phyloP scores from a whole-genome alignment of 2,888 invertebrate species.

The Ophonus ardosiacus region DNA sequence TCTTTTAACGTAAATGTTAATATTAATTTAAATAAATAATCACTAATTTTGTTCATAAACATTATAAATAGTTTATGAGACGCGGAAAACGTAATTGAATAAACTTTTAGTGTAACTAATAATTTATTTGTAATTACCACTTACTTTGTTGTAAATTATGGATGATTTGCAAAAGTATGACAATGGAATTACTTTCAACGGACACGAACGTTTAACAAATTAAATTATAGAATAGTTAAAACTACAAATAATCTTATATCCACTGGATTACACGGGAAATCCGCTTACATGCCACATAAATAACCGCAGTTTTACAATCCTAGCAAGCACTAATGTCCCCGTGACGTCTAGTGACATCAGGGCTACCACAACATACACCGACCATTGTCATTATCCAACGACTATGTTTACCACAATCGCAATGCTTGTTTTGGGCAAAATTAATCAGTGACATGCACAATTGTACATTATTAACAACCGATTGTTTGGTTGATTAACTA shows the following conservation, averaged over 20 bases:
- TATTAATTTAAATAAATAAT: too few relatives aligned
- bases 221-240: not conserved
- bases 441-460: not conserved
- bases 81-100: too few relatives aligned
- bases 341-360: slow-evolving; percentile 37
- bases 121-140: too few relatives aligned
- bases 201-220: too few relatives aligned
- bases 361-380: slow-evolving; percentile 9
- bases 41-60: too few relatives aligned
- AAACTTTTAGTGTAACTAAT: too few relatives aligned
- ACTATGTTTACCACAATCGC: not conserved
- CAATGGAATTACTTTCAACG: too few relatives aligned
- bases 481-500: not conserved
- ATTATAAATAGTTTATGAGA: too few relatives aligned
- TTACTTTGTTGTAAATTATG: too few relatives aligned
- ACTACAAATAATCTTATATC: not conserved
- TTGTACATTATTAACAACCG: not conserved
- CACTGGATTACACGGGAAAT: not conserved
- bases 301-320: not conserved
- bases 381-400: slow-evolving; percentile 1
- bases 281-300: not conserved
- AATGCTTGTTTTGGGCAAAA: not conserved
- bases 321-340: slow-evolving; percentile 47
- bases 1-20: too few relatives aligned
- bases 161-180: too few relatives aligned